These are phyloP conservation scores for Coptotermes formosanus DNA, from an alignment of 1,140 invertebrate species.

Conservation along the genomic window DNA sequence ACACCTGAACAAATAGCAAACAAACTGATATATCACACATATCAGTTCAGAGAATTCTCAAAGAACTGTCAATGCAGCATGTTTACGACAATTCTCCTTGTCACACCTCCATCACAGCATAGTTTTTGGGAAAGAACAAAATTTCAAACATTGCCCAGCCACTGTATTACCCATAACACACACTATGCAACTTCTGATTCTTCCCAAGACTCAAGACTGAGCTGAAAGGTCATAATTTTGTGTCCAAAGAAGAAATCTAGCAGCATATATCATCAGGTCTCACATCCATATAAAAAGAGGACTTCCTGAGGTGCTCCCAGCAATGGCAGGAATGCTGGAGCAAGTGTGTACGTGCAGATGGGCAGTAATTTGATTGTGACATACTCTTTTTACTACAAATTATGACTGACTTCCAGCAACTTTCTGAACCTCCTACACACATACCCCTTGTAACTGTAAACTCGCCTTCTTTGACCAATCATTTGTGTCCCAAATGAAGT, in stretches of 20 bases:
- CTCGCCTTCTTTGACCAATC: no score
- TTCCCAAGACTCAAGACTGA: conserved; percentile 39
- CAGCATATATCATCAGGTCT: background rate
- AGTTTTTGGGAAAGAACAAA: conserved; percentile 39
- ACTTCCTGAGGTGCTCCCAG: conserved; percentile 30
- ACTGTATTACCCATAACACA: conserved; percentile 42
- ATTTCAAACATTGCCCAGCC: conserved; percentile 39
- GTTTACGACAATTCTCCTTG: conserved; percentile 43
- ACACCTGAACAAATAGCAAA: no score
- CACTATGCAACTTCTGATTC: conserved; percentile 39
- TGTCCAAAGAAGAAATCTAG: conserved; percentile 38
- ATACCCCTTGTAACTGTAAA: no score
- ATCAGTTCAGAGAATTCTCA: no score
- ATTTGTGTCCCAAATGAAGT: no score
- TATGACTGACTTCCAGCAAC: no score
- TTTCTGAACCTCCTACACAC: no score
- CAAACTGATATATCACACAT: no score
- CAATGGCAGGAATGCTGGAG: conserved; percentile 24
- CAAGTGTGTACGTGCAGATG: background rate
- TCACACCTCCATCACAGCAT: conserved; percentile 38
- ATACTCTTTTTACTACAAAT: no score
- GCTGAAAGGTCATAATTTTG: conserved; percentile 38
- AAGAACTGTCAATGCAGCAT: conserved; percentile 35
- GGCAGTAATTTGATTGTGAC: background rate
- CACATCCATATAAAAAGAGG: background rate